Base-by-base conservation (phyloP, 2,797 vertebrate species). In the Muraenolepis orangiensis region DNA sequence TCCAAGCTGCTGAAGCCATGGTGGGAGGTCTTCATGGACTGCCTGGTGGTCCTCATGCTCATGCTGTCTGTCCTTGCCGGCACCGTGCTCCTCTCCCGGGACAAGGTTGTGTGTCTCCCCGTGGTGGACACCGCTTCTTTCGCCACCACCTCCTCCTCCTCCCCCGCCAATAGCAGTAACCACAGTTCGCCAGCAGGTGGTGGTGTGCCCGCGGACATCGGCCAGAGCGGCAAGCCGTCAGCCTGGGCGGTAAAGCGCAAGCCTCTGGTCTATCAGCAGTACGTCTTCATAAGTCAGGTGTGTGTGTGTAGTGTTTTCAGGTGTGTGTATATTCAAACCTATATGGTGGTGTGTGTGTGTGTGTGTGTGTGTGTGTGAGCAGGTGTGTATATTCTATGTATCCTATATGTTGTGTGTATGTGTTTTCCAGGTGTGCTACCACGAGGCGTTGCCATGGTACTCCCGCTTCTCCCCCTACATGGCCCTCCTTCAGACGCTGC, bases 1-100 rank as follows among this genome's bases (percentile, higher is more conserved):
- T 93, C 88, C 80, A 93, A 93, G 74, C 86, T 94, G 38, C 42
- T 95, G 74, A 95, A 95, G 85, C 95, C 95, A 29, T 95, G 95
- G 95, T 95, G 95, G 95, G 95, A 96, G 78, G 93, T 95, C 72
- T 93, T 95, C 78, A 95, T 95, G 93, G 94, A 95, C 83, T 94
- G 95, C 74, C 85, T 95, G 82, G 91, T 94, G 77, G 84, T 95
- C 46, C 86, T 94, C 69, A 95, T 96, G 94, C 83, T 95, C 36
- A 89, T 95, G 93, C 84, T 91, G 1, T 95, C 94, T 0, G 87
- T 95, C 73, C 87, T 96, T 46, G 92, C 94, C 0, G 93, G 94
- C 26, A 95, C 95, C 0, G 90, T 94, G 75, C 89, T 94, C 79
- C 90, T 96, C 57, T 95, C 92, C 31, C 82, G 88, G 69, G 94